Percentiles rank a stretch among this genome's conserved stretches.
Conservation (phyloP, 2,888 invertebrate species). For the Drosophila recens region DNA sequence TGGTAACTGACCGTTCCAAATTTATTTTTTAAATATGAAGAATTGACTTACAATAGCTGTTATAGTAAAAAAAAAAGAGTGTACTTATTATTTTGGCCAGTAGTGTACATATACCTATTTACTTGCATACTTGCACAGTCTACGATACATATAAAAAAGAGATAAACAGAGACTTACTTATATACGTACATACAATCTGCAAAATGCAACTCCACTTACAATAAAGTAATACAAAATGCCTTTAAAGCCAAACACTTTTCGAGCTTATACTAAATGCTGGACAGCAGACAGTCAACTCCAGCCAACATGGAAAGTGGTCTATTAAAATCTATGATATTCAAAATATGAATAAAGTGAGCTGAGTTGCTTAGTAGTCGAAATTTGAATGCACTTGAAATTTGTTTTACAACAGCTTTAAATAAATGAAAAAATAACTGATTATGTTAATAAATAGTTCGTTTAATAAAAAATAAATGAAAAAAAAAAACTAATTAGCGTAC, state of each 20-base stretch:
- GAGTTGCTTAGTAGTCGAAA: neutral
- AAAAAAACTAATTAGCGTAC: too few species aligned
- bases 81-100: too few species aligned
- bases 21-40: too few species aligned
- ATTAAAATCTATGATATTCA: constrained; percentile 8
- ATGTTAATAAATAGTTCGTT: too few species aligned
- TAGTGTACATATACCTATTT: too few species aligned
- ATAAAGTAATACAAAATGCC: constrained; percentile 34
- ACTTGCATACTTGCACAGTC: too few species aligned
- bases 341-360: constrained; percentile 5
- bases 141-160: neutral
- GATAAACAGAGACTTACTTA: neutral
- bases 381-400: neutral
- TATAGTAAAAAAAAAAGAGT: too few species aligned
- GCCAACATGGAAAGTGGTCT: neutral
- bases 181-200: constrained; percentile 2
- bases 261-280: constrained; percentile 1
- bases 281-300: neutral
- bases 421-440: too few species aligned
- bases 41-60: too few species aligned
- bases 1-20: too few species aligned
- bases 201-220: constrained; percentile 30
- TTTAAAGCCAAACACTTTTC: constrained; percentile 13
- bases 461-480: too few species aligned
- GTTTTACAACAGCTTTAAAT: neutral